Evolutionary conservation across 2,113 vertebrate genomes (phyloP).

Genomic region (Pica pica): DNA sequence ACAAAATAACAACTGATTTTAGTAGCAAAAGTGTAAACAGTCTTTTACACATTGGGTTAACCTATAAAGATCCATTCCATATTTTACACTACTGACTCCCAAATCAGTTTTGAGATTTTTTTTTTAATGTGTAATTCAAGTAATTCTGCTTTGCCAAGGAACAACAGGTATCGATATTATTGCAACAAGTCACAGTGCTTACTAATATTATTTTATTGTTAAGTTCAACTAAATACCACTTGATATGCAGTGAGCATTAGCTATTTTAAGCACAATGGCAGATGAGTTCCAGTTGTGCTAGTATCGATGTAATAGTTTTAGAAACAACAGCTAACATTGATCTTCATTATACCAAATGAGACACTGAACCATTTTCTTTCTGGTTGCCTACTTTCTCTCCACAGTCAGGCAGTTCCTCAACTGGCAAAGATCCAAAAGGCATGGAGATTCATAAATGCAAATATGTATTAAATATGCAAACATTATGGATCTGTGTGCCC

Average conservation of each 20-base stretch:
- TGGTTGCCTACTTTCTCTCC: neutral
- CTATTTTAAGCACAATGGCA: neutral
- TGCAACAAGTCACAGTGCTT: neutral
- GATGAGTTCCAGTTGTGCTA: neutral
- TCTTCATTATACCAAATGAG: neutral
- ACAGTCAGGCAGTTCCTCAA: neutral
- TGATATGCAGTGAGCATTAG: neutral
- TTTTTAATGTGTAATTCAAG: neutral
- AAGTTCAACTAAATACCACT: neutral
- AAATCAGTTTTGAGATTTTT: neutral
- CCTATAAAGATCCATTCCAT: neutral
- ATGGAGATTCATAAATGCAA: constrained; percentile 42
- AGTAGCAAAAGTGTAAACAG: neutral
- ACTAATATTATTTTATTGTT: neutral
- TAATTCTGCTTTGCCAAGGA: neutral
- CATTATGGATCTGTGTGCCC: neutral
- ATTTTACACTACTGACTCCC: neutral
- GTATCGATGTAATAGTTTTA: neutral
- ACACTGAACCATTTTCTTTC: neutral
- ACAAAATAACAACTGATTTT: neutral
- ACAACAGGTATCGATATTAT: neutral
- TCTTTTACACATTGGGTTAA: neutral
- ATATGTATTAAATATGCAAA: constrained; percentile 30
- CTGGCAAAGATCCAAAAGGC: neutral
- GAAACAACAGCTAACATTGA: neutral